These are phyloP conservation scores for Eupithecia exiguata DNA, from an alignment of 2,888 invertebrate genomes.

Conservation along the genomic window DNA sequence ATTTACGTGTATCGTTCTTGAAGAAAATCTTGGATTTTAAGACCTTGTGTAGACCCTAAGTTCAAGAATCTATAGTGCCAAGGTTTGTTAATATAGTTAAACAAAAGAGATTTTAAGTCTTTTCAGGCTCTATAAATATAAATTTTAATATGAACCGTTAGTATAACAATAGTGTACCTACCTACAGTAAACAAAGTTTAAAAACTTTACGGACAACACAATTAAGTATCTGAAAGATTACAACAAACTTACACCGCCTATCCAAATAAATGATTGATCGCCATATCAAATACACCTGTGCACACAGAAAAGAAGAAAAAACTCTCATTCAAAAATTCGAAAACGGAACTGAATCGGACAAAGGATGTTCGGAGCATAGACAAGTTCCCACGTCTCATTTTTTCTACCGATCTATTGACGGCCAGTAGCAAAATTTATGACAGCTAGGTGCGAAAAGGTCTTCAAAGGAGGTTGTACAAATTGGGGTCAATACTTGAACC, in stretches of 20 bases:
- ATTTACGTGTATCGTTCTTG: background rate
- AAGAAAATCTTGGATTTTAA: background rate
- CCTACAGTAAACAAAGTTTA: slow-evolving; percentile 1
- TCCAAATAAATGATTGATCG: slow-evolving; percentile 47
- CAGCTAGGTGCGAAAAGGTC: slow-evolving; percentile 58
- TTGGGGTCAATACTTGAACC: slow-evolving; percentile 27
- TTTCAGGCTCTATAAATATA: background rate
- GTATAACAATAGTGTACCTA: background rate
- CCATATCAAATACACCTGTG: slow-evolving; percentile 75
- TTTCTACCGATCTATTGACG: slow-evolving; percentile 51
- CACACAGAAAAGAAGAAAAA: slow-evolving; percentile 61
- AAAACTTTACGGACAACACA: slow-evolving; percentile 23
- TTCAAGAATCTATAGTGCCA: background rate
- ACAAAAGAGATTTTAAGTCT: background rate
- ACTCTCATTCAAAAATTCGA: slow-evolving; percentile 58
- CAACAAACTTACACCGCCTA: slow-evolving; percentile 41
- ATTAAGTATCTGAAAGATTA: slow-evolving; percentile 27
- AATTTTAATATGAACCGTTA: too few species aligned
- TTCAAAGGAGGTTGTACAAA: slow-evolving; percentile 33
- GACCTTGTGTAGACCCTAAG: background rate
- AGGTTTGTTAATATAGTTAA: background rate
- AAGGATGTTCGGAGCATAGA: slow-evolving; percentile 61
- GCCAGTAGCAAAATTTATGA: slow-evolving; percentile 69
- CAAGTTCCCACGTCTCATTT: slow-evolving; percentile 75
- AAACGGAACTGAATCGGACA: slow-evolving; percentile 75